Percentiles rank a stretch among this genome's conserved stretches.
Conservation (phyloP, 2,797 vertebrate species). For the Discoglossus pictus region DNA sequence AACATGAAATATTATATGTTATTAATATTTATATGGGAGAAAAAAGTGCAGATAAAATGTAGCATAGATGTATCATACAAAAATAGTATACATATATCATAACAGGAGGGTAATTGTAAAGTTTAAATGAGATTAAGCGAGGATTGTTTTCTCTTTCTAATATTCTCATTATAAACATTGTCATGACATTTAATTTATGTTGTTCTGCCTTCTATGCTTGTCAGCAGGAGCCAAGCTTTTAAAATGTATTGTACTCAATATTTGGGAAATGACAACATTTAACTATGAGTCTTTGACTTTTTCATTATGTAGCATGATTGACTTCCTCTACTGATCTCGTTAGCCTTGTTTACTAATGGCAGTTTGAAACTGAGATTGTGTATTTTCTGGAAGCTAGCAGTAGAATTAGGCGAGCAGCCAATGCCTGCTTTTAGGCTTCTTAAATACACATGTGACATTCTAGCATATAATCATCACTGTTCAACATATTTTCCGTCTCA, state of each 20-base stretch:
- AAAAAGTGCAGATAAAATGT: conserved; percentile 13
- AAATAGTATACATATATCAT: conserved; percentile 33
- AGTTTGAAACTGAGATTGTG: conserved; percentile 16
- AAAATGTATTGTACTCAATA: conserved; percentile 32
- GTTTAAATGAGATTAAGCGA: conserved; percentile 42
- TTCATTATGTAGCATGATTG: conserved; percentile 46
- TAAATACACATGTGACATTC: no score
- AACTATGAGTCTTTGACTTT: conserved; percentile 38
- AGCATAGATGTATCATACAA: conserved; percentile 26
- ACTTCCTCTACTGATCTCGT: conserved; percentile 38
- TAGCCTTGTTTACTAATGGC: conserved; percentile 32
- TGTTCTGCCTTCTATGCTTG: conserved; percentile 31
- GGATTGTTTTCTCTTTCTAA: conserved; percentile 42
- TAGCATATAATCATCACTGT: no score
- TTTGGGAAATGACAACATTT: conserved; percentile 35
- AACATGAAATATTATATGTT: no score
- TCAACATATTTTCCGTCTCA: no score
- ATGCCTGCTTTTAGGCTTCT: background rate
- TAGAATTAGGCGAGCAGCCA: conserved; percentile 7
- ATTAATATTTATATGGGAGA: no score
- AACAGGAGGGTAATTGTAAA: conserved; percentile 30
- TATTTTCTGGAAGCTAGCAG: conserved; percentile 26
- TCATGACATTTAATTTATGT: conserved; percentile 41
- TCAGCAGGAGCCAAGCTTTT: conserved; percentile 32
- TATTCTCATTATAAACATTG: conserved; percentile 47